phyloP scores from a whole-genome alignment of 2,113 vertebrate species.

The Paratilapia polleni region DNA sequence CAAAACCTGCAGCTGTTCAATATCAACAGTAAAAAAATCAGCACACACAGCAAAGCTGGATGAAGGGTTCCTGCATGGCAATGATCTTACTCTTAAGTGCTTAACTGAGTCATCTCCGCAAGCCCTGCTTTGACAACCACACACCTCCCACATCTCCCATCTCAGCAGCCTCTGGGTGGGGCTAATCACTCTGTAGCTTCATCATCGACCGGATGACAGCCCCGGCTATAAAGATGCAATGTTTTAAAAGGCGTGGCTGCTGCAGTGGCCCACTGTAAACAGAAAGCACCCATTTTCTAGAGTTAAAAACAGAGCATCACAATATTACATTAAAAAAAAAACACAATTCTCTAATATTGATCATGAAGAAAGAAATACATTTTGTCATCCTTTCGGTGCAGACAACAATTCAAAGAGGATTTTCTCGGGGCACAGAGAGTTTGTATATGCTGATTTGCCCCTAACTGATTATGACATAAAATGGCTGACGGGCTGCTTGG shows the following conservation, averaged over 20 bases:
- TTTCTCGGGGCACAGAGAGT: constrained; percentile 30
- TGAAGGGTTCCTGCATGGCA: constrained; percentile 61
- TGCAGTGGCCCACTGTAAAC: constrained; percentile 61
- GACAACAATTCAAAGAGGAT: constrained; percentile 36
- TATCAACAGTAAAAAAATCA: constrained; percentile 58
- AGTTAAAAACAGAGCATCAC: constrained; percentile 24
- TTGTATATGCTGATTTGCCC: constrained; percentile 57
- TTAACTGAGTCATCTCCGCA: constrained; percentile 69
- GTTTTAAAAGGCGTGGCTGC: constrained; percentile 68
- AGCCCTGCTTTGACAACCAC: constrained; percentile 66
- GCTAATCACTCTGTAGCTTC: constrained; percentile 68
- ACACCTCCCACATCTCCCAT: constrained; percentile 66
- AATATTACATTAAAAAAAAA: constrained; percentile 8
- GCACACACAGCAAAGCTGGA: constrained; percentile 62
- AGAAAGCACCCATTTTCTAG: constrained; percentile 26
- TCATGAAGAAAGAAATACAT: constrained; percentile 22
- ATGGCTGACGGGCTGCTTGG: constrained; percentile 55
- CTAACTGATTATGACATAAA: constrained; percentile 69
- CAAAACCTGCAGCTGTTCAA: constrained; percentile 61
- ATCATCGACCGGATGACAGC: constrained; percentile 67
- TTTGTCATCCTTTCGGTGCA: constrained; percentile 32
- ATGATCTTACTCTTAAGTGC: constrained; percentile 74
- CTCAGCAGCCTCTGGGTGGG: constrained; percentile 68
- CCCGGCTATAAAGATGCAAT: constrained; percentile 53
- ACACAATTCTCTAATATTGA: not conserved